Base-by-base conservation (phyloP, 2,797 vertebrate species). In the Megaceryle alcyon region DNA sequence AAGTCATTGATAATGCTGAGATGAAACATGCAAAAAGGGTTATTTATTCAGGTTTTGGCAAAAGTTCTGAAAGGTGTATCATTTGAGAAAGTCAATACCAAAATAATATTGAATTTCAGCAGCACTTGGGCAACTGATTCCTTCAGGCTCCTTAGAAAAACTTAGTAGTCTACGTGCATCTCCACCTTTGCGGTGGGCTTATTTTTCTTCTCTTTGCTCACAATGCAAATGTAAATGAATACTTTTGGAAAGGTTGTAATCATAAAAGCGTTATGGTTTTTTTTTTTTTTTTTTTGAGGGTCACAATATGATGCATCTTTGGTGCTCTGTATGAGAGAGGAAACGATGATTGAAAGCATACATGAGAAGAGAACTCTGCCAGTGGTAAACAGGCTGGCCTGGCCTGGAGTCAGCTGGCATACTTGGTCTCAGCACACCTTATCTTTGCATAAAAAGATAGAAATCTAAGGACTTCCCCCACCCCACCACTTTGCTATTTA, bases 301-400 rank as follows among this genome's bases (percentile, higher is more conserved):
- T 19, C 69, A 25, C 28, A 20, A 14, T 63, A 2, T 15, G 37
- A 10, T 22, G 28, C 0, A 6, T 11, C 49, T 41, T 69, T 69
- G 71, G 65, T 1, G 1, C 5, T 4, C 6, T 3, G 12, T 35
- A 3, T 22, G 61, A 37, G 72, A 56, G 51, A 26, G 54, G 48
- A 46, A 78, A 12, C 0, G 0, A 41, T 33, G 9, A 20, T 37
- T 14, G 73, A 11, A 44, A 14, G 75, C 0, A 3, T 84, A 76
- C 23, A 35, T 91, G 92, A 78, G 84, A 8, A 57, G 51, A 70
- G 72, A 33, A 46, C 63, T 3, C 29, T 85, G 78, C 28, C 64
- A 12, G 46, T 8, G 6, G 69, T 28, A 19, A 63, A 23, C 25
- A 49, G 44, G 57, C 90, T 4, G 26, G 11, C 10, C 29, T 13